Conservation (phyloP, 2,797 vertebrate genomes). For the Chaetodon trifasciatus region DNA sequence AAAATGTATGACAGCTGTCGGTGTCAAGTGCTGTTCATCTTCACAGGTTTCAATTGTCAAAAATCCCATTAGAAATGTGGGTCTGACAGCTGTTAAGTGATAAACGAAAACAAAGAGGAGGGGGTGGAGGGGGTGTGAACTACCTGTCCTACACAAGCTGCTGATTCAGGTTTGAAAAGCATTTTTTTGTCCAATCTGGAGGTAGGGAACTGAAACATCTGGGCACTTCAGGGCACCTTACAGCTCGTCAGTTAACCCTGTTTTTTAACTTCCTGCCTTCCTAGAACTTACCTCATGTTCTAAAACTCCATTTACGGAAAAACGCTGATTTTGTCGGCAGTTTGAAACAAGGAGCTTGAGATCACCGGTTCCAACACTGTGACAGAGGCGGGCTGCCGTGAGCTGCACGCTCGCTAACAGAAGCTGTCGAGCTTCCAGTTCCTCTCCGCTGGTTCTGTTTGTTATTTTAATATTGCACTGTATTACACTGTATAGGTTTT, state of each 20-base stretch:
- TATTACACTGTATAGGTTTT: too few relatives aligned
- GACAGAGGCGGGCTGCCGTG: not conserved
- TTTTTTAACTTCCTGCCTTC: not conserved
- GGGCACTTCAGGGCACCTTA: not conserved
- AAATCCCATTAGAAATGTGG: conserved; percentile 34
- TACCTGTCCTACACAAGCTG: not conserved
- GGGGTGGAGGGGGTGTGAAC: not conserved
- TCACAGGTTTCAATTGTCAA: not conserved
- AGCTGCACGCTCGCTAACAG: not conserved
- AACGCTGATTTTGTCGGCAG: not conserved
- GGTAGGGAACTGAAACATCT: not conserved
- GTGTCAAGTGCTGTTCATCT: not conserved
- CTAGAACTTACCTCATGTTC: conserved; percentile 60
- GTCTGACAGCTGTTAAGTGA: conserved; percentile 45
- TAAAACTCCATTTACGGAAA: conserved; percentile 4
- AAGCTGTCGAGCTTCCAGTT: too few relatives aligned
- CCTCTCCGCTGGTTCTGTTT: too few relatives aligned
- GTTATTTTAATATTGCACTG: too few relatives aligned
- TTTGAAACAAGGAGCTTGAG: not conserved
- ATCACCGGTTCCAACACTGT: not conserved
- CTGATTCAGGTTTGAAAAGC: not conserved
- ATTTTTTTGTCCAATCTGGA: accelerated
- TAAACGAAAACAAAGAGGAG: conserved; percentile 16
- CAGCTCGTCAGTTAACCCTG: not conserved
- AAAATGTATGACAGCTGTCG: not conserved